Evolutionary conservation across 2,888 invertebrate genomes (phyloP).

Genomic region (Drosophila basisetae): DNA sequence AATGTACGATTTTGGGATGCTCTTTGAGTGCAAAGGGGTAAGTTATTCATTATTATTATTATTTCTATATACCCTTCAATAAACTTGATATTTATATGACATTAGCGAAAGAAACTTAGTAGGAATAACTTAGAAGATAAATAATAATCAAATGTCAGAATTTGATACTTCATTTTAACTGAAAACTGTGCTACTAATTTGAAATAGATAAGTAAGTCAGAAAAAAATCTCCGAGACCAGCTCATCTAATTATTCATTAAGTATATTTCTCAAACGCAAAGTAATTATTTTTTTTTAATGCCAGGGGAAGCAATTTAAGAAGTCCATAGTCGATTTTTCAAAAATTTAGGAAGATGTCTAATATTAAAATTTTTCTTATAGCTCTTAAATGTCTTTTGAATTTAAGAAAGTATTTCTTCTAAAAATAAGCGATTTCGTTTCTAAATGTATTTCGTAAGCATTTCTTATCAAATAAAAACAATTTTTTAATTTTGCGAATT

Average conservation of each 20-base stretch:
- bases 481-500: fast-evolving
- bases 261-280: no score
- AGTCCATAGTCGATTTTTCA: background rate
- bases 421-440: no score
- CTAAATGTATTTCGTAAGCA: background rate
- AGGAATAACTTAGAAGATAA: background rate
- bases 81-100: background rate
- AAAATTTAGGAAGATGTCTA: background rate
- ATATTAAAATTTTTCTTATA: background rate
- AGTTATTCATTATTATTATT: background rate
- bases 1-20: background rate
- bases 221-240: no score
- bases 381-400: background rate
- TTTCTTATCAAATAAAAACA: background rate
- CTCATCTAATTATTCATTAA: no score
- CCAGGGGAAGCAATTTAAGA: background rate
- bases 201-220: background rate
- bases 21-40: no score
- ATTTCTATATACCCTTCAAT: background rate
- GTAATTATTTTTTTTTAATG: no score
- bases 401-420: background rate
- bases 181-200: background rate
- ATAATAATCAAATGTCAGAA: background rate
- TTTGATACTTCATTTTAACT: background rate
- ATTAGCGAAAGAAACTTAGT: background rate